Evolutionary conservation across 1,140 invertebrate species (phyloP).

Genomic region (Aculops lycopersici): DNA sequence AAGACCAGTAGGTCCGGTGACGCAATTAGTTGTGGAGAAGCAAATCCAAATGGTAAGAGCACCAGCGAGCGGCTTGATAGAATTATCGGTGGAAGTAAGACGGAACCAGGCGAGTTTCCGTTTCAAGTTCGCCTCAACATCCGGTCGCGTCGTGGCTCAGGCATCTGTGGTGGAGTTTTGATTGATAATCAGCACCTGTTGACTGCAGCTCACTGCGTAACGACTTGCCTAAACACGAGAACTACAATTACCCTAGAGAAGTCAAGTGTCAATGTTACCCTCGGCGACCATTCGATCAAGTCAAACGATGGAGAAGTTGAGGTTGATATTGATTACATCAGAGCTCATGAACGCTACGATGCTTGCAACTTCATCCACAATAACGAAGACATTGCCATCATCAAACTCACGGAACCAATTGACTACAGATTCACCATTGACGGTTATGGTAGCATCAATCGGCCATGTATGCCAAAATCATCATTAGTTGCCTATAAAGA

Average conservation of each 20-base stretch:
- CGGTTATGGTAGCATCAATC: background rate
- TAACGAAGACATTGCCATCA: background rate
- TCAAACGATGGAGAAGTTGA: no score
- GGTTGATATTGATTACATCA: no score
- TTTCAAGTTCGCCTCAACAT: no score
- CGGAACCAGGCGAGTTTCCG: no score
- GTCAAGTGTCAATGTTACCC: no score
- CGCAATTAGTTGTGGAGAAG: background rate
- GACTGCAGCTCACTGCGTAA: constrained; percentile 18
- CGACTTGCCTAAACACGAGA: background rate
- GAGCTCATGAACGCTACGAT: background rate
- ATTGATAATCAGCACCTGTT: constrained; percentile 14
- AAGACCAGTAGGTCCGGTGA: background rate
- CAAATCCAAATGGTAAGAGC: background rate
- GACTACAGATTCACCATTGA: background rate
- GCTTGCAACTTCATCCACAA: background rate
- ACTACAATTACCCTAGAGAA: background rate
- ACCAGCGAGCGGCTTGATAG: no score
- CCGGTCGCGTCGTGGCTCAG: no score
- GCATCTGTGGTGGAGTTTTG: constrained; percentile 15
- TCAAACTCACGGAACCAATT: background rate
- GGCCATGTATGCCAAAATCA: background rate
- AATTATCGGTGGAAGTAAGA: no score
- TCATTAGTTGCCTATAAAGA: background rate
- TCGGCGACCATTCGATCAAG: no score